These are phyloP conservation scores for Marmota monax DNA, from an alignment of 2,113 vertebrate genomes.

Conservation along the genomic window DNA sequence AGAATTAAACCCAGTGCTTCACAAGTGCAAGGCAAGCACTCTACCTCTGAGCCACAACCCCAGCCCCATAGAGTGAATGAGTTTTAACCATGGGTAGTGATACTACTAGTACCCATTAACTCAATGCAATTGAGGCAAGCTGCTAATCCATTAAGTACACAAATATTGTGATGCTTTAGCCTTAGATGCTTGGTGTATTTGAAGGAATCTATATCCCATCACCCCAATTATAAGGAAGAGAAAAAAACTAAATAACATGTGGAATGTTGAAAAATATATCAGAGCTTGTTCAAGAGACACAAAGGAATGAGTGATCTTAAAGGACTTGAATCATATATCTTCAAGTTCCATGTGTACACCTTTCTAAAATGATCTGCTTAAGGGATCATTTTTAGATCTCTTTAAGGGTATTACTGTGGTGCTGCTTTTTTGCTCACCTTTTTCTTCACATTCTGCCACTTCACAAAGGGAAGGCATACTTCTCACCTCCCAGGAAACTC, in stretches of 20 bases:
- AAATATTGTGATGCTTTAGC: neutral
- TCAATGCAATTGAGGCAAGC: neutral
- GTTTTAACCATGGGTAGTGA: neutral
- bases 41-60: no score
- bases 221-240: neutral
- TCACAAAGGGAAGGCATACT: neutral
- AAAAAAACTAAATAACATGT: constrained; percentile 14
- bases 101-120: neutral
- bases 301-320: neutral
- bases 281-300: neutral
- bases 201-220: neutral
- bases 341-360: neutral
- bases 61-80: neutral
- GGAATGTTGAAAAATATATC: neutral
- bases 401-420: neutral
- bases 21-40: no score
- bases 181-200: neutral
- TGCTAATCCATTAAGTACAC: neutral
- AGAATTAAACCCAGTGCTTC: no score
- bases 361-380: neutral
- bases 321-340: neutral
- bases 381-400: no score
- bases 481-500: neutral
- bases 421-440: neutral
- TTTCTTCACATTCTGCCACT: neutral